A percentile compares a stretch with the other conserved stretches of the same genome.
These are phyloP conservation scores for Apodemia mormo DNA, from an alignment of 2,888 invertebrate species.

Conservation along the genomic window DNA sequence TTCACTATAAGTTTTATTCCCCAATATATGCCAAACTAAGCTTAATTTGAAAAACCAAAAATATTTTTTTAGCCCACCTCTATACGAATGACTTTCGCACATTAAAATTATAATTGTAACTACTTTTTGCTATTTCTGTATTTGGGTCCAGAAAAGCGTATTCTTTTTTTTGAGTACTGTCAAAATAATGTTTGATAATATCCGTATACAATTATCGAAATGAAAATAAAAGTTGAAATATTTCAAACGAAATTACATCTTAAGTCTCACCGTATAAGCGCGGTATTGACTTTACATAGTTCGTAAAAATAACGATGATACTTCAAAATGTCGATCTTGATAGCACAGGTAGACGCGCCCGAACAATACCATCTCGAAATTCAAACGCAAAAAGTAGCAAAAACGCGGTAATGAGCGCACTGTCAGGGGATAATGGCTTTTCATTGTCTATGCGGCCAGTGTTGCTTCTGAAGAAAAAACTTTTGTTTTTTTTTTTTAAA, in stretches of 20 bases:
- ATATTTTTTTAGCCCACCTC: neutral
- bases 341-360: conserved; percentile 68
- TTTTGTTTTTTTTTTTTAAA: conserved; percentile 21
- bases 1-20: neutral
- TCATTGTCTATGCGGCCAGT: conserved; percentile 68
- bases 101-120: conserved; percentile 18
- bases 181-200: conserved; percentile 24
- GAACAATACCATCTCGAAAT: conserved; percentile 58
- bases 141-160: conserved; percentile 22
- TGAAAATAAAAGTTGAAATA: conserved; percentile 22
- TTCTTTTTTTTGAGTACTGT: conserved; percentile 28
- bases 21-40: neutral
- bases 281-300: conserved; percentile 21
- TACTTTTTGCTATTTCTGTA: conserved; percentile 5
- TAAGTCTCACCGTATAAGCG: neutral
- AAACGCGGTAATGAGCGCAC: conserved; percentile 74
- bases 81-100: conserved; percentile 3
- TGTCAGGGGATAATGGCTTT: conserved; percentile 65
- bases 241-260: conserved; percentile 22
- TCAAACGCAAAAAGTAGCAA: conserved; percentile 54
- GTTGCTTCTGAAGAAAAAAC: conserved; percentile 45
- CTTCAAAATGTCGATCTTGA: conserved; percentile 46
- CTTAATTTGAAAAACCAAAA: neutral
- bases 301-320: conserved; percentile 20
- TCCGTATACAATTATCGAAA: conserved; percentile 17